Conservation (phyloP, 2,797 vertebrate species). For the Takifugu rubripes region DNA sequence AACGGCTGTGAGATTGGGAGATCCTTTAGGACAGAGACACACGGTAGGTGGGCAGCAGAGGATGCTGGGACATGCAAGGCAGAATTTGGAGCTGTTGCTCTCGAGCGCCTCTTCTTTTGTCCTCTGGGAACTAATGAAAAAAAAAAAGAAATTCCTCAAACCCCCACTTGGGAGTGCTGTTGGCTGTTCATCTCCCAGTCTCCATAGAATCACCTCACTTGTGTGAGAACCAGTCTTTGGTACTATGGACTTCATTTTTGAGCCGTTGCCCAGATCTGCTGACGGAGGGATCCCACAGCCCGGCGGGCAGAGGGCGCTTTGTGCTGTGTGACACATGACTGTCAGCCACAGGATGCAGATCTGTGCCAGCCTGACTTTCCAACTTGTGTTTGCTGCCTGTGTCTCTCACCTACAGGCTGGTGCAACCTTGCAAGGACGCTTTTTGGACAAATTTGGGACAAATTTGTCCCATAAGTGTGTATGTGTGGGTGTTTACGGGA, state of each 20-base stretch:
- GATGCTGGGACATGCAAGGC: conserved; percentile 17
- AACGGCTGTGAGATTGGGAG: too few relatives aligned
- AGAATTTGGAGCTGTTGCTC: conserved; percentile 28
- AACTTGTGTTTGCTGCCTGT: too few relatives aligned
- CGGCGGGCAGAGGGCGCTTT: too few relatives aligned
- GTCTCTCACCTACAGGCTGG: too few relatives aligned
- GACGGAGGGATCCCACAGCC: too few relatives aligned
- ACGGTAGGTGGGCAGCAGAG: conserved; percentile 13
- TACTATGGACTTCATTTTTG: too few relatives aligned
- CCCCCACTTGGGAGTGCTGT: conserved; percentile 70
- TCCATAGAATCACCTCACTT: background rate
- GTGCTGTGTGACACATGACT: too few relatives aligned
- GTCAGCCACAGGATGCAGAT: too few relatives aligned
- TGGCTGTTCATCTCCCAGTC: conserved; percentile 35
- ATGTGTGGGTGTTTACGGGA: background rate
- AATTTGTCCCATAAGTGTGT: conserved; percentile 14
- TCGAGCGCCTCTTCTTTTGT: conserved; percentile 16
- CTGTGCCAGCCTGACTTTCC: too few relatives aligned
- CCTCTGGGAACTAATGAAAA: conserved; percentile 45
- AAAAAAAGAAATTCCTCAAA: conserved; percentile 60
- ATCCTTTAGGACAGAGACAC: conserved; percentile 3
- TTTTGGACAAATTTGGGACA: too few relatives aligned
- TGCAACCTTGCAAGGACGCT: too few relatives aligned
- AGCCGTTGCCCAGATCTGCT: too few relatives aligned
- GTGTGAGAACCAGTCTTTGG: background rate